phyloP scores from a whole-genome alignment of 1,140 invertebrate genomes.

The Zaprionus capensis region DNA sequence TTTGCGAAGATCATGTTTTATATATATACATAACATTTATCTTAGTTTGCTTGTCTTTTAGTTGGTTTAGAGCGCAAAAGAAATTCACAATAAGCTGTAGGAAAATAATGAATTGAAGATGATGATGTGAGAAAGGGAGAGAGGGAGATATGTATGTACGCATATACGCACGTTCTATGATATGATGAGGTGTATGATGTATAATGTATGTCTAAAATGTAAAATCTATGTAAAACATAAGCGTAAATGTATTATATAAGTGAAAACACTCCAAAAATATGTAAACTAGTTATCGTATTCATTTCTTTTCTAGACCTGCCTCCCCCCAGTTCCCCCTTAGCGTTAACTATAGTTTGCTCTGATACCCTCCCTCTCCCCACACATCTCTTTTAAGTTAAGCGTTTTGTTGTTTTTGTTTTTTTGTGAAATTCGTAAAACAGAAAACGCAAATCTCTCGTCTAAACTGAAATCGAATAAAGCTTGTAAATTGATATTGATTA shows the following conservation, averaged over 20 bases:
- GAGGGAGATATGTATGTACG: not conserved
- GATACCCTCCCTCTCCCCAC: not conserved
- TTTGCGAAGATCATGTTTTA: slow-evolving; percentile 5
- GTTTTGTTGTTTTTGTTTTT: slow-evolving; percentile 25
- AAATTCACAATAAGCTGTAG: slow-evolving; percentile 61
- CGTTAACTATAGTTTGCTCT: slow-evolving; percentile 60
- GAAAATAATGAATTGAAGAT: slow-evolving; percentile 44
- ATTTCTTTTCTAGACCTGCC: slow-evolving; percentile 13
- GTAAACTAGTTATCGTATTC: slow-evolving; percentile 64
- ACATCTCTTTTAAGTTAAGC: slow-evolving; percentile 28
- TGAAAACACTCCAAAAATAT: slow-evolving; percentile 79
- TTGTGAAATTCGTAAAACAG: slow-evolving; percentile 30
- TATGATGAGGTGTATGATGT: slow-evolving; percentile 63
- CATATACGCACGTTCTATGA: slow-evolving; percentile 46
- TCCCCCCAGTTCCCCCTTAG: not conserved
- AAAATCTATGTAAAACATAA: slow-evolving; percentile 80
- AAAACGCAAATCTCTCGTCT: slow-evolving; percentile 32
- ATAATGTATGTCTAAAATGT: slow-evolving; percentile 66
- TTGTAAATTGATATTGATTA: slow-evolving; percentile 67
- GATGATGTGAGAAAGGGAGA: not conserved
- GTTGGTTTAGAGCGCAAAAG: slow-evolving; percentile 51
- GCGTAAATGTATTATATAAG: slow-evolving; percentile 65
- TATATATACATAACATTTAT: slow-evolving; percentile 38
- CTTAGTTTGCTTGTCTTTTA: slow-evolving; percentile 55
- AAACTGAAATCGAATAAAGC: slow-evolving; percentile 65